Base-by-base conservation (phyloP, 2,113 vertebrate species). In the Edolisoma coerulescens region DNA sequence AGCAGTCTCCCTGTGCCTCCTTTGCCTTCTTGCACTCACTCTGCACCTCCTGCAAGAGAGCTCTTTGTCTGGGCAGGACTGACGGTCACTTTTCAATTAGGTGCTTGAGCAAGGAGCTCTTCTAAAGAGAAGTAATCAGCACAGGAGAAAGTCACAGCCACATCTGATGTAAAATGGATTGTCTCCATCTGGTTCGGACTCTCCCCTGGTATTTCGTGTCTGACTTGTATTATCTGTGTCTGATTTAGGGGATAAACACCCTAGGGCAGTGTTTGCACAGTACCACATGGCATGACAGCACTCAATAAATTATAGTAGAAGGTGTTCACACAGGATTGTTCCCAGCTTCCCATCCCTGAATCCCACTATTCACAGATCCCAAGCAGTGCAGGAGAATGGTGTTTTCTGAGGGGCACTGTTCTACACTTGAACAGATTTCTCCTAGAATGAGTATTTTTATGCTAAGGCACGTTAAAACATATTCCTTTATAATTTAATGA, bases 161-260 rank as follows among this genome's bases (percentile, higher is more conserved):
- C 28, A n/a, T 73, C 73, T 84, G 69, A 93, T 88, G 52, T 89
- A 91, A 90, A 87, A 90, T 93, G 87, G 65, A 95, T 92, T 91
- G 53, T 81, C 68, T 95, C 79, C 93, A 93, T 96, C 93, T 94
- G 84, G 16, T 89, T 79, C 42, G 65, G 84, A 35, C 65, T 94
- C 65, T 96, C 79, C 87, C 57, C 41, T 90, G 91, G 70, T 95
- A 86, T 82, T 94, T 95, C 42, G 33, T 70, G 65, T 77, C 89
- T 89, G 91, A 89, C 67, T 95, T 94, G 79, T 87, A 91, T 97
- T 96, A 88, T 90, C 79, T 89, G 71, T 92, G 60, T 84, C 94
- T 95, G 91, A 95, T 95, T 95, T 90, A 96, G 61, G 92, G 93
- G 85, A 91, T 88, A 96, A 94, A 91, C 73, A 90, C 89, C 79